Evolutionary conservation across 1,140 invertebrate genomes (phyloP), one percentile per base, ranked within the genome.

Genomic region (Ostrea edulis): DNA sequence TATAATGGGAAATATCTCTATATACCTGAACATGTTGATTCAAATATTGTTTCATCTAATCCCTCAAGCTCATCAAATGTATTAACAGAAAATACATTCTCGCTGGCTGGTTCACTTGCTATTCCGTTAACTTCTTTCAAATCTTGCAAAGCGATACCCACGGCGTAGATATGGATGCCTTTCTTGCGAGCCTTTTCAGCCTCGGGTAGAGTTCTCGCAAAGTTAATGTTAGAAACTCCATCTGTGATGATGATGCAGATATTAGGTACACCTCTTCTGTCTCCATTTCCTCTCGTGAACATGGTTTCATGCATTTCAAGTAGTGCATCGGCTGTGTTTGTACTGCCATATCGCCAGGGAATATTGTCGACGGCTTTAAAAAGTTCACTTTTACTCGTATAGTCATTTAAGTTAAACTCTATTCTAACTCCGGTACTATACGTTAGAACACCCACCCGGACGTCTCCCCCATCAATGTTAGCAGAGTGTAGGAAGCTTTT

Each of bases 181-280:
- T 88, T 87, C 0, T 52, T 81, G 12, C 87, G 86, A 3, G 92
- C 91, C 22, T 54, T 14, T 53, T 91, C 87, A 12, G 92, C 92
- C 65, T 94, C 91, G 17, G 87, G 86, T 17, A 90, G 81, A 0
- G 92, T 92, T 62, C 71, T 88, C 7, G 82, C 62, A 11, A 89
- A 84, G 85, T 93, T 93, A 54, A 92, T 91, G 81, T 94, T 93
- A n/a, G 94, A 94, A 8, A 91, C 89, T 83, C 94, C 94, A 90
- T 94, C 94, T 51, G 93, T 94, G 11, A 94, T 51, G 8, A 94
- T 51, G 17, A 94, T 90, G n/a, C 85, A 90, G 22, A 94, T 86
- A 65, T 94, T 93, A 12, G 85, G 86, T 0, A 92, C 92, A 52
- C 86, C 88, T 7, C 88, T 87, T 81, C 94, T 87, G 55, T 93